A percentile compares a stretch with the other conserved stretches of the same genome.
Conservation (phyloP, 1,140 invertebrate species). For the Bombus sibiricus region DNA sequence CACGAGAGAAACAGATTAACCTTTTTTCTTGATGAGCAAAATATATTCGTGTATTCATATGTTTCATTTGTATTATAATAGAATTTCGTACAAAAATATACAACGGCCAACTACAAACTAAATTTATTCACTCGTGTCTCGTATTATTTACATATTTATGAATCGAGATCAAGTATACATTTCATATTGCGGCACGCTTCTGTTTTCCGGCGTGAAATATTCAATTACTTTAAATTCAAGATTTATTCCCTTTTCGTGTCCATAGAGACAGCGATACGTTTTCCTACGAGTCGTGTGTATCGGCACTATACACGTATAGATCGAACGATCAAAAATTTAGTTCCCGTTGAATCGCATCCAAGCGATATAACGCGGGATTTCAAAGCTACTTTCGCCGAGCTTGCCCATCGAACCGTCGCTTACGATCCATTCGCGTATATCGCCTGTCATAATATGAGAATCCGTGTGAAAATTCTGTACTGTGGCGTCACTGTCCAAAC, state of each 20-base stretch:
- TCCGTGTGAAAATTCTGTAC: slow-evolving; percentile 56
- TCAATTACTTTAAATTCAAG: slow-evolving; percentile 28
- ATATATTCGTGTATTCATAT: slow-evolving; percentile 60
- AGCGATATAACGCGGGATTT: slow-evolving; percentile 52
- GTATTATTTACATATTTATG: slow-evolving; percentile 41
- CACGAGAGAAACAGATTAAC: slow-evolving; percentile 27
- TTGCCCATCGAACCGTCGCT: slow-evolving; percentile 34
- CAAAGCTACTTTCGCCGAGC: slow-evolving; percentile 50
- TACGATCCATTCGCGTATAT: slow-evolving; percentile 52
- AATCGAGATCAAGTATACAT: slow-evolving; percentile 27
- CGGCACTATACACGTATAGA: background rate
- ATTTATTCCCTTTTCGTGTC: slow-evolving; percentile 39
- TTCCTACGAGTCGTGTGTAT: background rate
- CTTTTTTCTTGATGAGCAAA: slow-evolving; percentile 20
- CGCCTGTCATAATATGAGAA: slow-evolving; percentile 56
- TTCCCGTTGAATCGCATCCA: slow-evolving; percentile 40
- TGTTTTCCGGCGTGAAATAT: slow-evolving; percentile 7
- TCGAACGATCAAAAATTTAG: slow-evolving; percentile 34
- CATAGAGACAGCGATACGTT: slow-evolving; percentile 2
- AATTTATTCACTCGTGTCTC: slow-evolving; percentile 11
- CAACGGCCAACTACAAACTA: slow-evolving; percentile 26
- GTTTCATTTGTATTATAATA: slow-evolving; percentile 48
- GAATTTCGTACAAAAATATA: slow-evolving; percentile 56
- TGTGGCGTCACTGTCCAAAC: slow-evolving; percentile 59
- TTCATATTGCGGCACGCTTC: background rate